Evolutionary conservation across 2,113 vertebrate genomes (phyloP), one percentile per base, ranked within the genome.

Genomic region (Thunnus maccoyii): DNA sequence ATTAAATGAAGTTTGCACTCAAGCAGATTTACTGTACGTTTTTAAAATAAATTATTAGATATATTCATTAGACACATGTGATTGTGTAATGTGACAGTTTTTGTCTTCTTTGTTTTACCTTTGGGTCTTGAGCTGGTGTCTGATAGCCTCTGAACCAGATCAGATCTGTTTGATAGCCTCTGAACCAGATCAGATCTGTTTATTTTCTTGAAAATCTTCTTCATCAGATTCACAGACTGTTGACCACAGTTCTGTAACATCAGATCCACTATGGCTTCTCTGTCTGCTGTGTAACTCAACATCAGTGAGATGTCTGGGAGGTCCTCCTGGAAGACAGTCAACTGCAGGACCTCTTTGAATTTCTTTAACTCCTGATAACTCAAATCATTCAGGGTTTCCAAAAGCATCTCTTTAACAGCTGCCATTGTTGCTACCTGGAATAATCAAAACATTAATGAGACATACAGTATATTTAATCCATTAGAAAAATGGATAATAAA

Each of bases 351-450:
- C 5, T 17, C 3, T 9, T 4, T 51, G 22, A 86, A 78, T 0
- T 32, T 1, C 16, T 12, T 0, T 5, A 65, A 11, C 15, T 2
- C 57, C 12, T 41, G 2, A 0, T 17, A 0, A 5, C 20, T 64
- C 44, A 86, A 17, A 41, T 8, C 14, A 7, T 52, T 30, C n/a
- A 1, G 16, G 6, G 50, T 81, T 63, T 78, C 51, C 58, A 55
- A 30, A 47, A 82, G 62, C 16, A 57, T 41, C 4, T 57, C 2
- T 32, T 20, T 68, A 67, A 77, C 44, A 51, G 78, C 56, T 46
- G 63, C 73, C 7, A 69, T 50, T 17, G 18, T 22, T 65, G 67
- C 72, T 16, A 72, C 62, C 83, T 85, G 68, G 2, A 56, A 74
- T 2, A 27, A 16, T 58, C 10, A 62, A 47, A 10, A n/a, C 14